phyloP scores from a whole-genome alignment of 2,113 vertebrate genomes.

The Pitta sordida region DNA sequence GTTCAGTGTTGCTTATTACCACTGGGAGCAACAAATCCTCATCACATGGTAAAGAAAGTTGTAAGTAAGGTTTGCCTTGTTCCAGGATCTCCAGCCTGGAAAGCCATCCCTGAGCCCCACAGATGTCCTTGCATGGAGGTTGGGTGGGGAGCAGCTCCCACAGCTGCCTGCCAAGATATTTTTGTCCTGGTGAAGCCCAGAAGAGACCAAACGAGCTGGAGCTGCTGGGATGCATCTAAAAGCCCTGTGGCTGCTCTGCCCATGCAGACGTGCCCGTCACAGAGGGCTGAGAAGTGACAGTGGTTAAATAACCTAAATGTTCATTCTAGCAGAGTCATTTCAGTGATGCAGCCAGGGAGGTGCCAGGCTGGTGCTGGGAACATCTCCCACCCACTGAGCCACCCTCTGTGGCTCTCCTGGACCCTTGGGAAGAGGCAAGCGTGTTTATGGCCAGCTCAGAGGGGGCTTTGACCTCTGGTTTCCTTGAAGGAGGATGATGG shows the following conservation, averaged over 20 bases:
- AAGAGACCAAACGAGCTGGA: background rate
- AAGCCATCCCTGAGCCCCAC: background rate
- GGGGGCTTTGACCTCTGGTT: background rate
- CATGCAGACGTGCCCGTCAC: rapidly evolving
- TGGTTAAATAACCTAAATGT: background rate
- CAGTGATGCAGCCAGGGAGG: background rate
- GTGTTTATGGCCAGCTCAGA: background rate
- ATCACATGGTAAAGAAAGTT: background rate
- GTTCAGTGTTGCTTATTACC: background rate
- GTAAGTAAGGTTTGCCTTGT: background rate
- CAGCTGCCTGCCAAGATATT: rapidly evolving
- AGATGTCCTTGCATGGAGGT: rapidly evolving
- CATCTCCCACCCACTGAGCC: background rate
- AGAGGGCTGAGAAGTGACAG: background rate
- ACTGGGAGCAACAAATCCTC: background rate
- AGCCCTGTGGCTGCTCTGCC: background rate
- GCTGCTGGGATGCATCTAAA: background rate
- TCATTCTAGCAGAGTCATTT: background rate
- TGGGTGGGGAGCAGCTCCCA: background rate
- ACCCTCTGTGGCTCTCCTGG: background rate
- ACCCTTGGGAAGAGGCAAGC: rapidly evolving
- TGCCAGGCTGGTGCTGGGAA: background rate
- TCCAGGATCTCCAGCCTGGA: background rate
- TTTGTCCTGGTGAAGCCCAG: background rate
- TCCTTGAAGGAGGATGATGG: background rate